These are phyloP conservation scores for Caenorhabditis wallacei DNA, from an alignment of 2,888 invertebrate species.

Conservation along the genomic window DNA sequence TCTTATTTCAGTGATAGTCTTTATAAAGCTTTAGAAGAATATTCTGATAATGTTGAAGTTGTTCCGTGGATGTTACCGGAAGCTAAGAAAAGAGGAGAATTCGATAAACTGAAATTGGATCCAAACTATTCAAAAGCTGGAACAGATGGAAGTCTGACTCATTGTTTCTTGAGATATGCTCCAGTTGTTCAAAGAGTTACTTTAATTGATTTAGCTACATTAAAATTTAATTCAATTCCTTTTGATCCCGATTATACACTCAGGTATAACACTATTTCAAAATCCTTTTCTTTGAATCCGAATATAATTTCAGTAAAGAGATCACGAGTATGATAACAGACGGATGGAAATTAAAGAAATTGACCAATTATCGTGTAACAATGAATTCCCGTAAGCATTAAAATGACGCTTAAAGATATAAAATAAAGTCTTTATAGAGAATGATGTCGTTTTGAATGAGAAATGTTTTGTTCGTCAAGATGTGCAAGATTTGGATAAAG, in stretches of 20 bases:
- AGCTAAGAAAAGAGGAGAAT: conserved; percentile 45
- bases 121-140: conserved; percentile 54
- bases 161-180: conserved; percentile 57
- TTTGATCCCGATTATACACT: conserved; percentile 53
- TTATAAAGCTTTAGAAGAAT: conserved; percentile 49
- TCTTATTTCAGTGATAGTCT: conserved; percentile 47
- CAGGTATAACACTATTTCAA: conserved; percentile 17
- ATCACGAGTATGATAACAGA: conserved; percentile 39
- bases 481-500: conserved; percentile 46
- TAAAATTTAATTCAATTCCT: conserved; percentile 51
- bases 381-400: conserved; percentile 57
- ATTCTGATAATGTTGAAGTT: conserved; percentile 55
- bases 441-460: conserved; percentile 62
- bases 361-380: conserved; percentile 52
- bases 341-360: conserved; percentile 51
- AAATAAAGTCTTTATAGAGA: conserved; percentile 35
- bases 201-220: conserved; percentile 53
- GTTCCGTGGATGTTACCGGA: conserved; percentile 65
- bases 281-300: background rate
- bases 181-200: conserved; percentile 45
- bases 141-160: conserved; percentile 55
- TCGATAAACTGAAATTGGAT: conserved; percentile 59
- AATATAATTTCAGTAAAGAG: conserved; percentile 28
- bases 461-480: conserved; percentile 60
- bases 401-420: background rate